Base-by-base conservation (phyloP, 1,140 invertebrate species). In the Conus ventricosus region DNA sequence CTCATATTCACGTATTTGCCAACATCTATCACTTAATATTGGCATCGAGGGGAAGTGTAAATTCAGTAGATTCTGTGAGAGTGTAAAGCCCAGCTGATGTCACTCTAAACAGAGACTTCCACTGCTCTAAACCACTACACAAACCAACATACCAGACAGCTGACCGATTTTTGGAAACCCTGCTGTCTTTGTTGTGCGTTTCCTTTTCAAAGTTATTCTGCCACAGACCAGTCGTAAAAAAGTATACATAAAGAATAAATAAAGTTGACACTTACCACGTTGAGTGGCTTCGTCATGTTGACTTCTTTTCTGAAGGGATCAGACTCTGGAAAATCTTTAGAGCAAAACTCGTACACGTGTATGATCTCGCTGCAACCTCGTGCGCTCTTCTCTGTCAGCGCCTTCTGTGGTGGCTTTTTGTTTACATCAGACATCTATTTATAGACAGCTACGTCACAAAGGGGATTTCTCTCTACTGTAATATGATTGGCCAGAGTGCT, bases 361-460 rank as follows among this genome's bases (percentile, higher is more conserved):
- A 7, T 71, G 6, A 6, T 7, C 67, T 71, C 20, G 67, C 6
- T 20, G 15, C 6, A 71, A 71, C 20, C 60, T 75, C 75, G 55
- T 88, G 76, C 25, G 63, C 11, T 1, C 67, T 0, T 78, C 60
- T 85, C 60, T 83, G 15, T 84, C 17, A 27, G 60, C 17, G 10
- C 60, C 17, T 20, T 75, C 75, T 53, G 75, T 39, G 7, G 67
- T 2, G 86, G 89, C 6, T 23, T 60, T 84, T 91, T 92, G 92
- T 93, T 93, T 93, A 93, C 92, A 92, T 90, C 90, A 78, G 67
- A 84, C 80, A 87, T 81, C 90, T 93, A 93, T 92, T 90, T 92
- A 88, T 86, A 90, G 90, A 25, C 11, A 57, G 5, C 0, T 55
- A 76, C 57, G 63, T 86, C 54, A 84, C n/a, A 75, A 39, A 90